phyloP scores from a whole-genome alignment of 2,113 vertebrate genomes.

The Onychostruthus taczanowskii region DNA sequence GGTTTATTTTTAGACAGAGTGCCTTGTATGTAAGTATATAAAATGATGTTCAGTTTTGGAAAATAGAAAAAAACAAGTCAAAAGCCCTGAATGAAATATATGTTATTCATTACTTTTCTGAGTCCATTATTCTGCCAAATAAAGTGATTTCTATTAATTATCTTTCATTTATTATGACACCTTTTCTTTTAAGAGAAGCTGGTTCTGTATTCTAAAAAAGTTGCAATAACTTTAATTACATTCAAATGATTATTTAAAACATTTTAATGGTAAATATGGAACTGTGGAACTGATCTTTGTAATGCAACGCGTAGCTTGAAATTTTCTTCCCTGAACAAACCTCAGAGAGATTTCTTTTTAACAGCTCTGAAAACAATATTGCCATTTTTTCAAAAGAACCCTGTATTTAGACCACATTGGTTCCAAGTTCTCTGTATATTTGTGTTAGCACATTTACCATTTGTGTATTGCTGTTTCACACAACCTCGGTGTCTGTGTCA shows the following conservation, averaged over 20 bases:
- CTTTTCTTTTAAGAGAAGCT: not conserved
- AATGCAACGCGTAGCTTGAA: not conserved
- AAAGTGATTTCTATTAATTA: not conserved
- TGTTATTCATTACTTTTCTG: not conserved
- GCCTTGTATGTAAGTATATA: not conserved
- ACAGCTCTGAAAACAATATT: not conserved
- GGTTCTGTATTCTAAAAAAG: not conserved
- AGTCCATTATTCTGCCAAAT: not conserved
- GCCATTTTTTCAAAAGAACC: not conserved
- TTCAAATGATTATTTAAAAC: not conserved
- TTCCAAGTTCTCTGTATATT: not conserved
- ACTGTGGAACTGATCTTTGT: not conserved
- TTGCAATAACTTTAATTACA: not conserved
- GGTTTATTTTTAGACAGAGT: not conserved
- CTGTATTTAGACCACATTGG: not conserved
- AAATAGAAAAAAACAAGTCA: not conserved
- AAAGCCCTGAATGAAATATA: not conserved
- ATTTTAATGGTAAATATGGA: not conserved
- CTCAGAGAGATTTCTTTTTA: not conserved
- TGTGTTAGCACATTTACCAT: slow-evolving; percentile 14
- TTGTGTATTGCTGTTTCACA: slow-evolving; percentile 47
- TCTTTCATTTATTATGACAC: rapidly evolving
- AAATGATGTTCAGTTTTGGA: not conserved
- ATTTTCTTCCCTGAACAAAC: not conserved
- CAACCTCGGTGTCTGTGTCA: not conserved